Evolutionary conservation across 2,888 invertebrate species (phyloP).

Genomic region (Mylabris sibirica): DNA sequence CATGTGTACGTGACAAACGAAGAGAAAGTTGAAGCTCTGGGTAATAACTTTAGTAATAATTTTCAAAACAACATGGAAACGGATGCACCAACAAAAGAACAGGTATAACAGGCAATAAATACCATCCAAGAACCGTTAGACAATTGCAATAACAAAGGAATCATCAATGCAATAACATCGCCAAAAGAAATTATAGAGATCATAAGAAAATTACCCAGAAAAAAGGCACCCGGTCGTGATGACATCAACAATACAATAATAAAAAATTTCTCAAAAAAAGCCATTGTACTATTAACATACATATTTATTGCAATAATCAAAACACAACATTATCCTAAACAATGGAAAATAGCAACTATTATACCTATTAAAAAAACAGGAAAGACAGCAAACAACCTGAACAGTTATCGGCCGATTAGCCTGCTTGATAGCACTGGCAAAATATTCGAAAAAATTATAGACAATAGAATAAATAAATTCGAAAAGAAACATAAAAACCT

Average conservation of each 20-base stretch:
- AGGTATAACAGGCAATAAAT: not conserved
- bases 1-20: not conserved
- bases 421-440: too few species aligned
- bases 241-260: not conserved
- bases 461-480: conserved; percentile 8
- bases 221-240: not conserved
- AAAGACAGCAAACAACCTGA: too few species aligned
- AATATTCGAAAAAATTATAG: conserved; percentile 1
- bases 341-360: too few species aligned
- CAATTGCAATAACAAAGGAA: not conserved
- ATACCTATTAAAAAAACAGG: too few species aligned
- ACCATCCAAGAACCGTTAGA: not conserved
- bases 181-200: not conserved
- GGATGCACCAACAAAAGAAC: not conserved
- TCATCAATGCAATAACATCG: not conserved
- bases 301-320: too few species aligned
- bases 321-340: too few species aligned
- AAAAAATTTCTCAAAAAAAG: not conserved
- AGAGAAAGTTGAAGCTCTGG: not conserved
- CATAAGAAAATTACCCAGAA: not conserved
- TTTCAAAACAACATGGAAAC: not conserved
- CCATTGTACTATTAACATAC: not conserved
- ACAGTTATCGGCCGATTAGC: too few species aligned
- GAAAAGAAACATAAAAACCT: too few species aligned
- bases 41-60: not conserved